Evolutionary conservation across 2,797 vertebrate species (phyloP).

Genomic region (Leontocebus nigricollis): DNA sequence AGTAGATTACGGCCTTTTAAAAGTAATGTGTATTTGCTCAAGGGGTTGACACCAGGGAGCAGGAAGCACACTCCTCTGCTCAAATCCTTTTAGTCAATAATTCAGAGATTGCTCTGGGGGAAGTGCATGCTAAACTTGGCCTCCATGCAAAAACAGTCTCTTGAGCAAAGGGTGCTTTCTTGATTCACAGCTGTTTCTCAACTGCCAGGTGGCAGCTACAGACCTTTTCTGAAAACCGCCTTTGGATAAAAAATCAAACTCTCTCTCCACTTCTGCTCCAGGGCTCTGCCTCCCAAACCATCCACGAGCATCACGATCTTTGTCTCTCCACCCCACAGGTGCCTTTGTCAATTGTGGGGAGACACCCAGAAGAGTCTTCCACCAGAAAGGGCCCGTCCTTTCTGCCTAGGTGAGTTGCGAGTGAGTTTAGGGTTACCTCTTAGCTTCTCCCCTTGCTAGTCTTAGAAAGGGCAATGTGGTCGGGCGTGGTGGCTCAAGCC

Average conservation of each 20-base stretch:
- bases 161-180: not conserved
- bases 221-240: not conserved
- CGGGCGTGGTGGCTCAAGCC: too few relatives aligned
- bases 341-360: rapidly evolving
- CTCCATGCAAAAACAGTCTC: not conserved
- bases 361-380: not conserved
- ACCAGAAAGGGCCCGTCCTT: rapidly evolving
- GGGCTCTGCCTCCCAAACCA: not conserved
- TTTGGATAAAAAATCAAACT: not conserved
- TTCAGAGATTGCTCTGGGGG: not conserved
- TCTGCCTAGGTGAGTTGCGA: rapidly evolving
- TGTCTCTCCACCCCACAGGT: rapidly evolving
- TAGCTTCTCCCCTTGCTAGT: not conserved
- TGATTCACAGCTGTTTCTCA: not conserved
- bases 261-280: not conserved
- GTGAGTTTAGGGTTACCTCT: too few relatives aligned
- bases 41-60: not conserved
- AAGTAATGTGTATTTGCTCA: not conserved
- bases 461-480: not conserved
- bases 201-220: not conserved
- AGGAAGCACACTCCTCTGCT: not conserved
- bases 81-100: not conserved
- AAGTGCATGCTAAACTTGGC: not conserved
- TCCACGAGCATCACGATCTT: not conserved
- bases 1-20: not conserved